Conservation (phyloP, 2,797 vertebrate genomes). For the Cetoscarus ocellatus region DNA sequence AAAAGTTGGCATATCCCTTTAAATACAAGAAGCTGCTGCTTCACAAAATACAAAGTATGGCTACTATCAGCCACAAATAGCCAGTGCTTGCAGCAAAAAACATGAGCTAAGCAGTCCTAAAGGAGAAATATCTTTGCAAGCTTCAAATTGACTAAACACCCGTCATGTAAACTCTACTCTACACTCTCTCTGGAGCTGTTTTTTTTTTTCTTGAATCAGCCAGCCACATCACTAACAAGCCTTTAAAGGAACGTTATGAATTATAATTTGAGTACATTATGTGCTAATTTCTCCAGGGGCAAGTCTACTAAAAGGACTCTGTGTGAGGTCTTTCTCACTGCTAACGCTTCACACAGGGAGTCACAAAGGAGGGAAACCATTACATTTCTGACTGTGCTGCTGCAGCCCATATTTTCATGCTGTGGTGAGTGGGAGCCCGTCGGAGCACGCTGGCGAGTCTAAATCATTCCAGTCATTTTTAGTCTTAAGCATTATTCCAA, state of each 20-base stretch:
- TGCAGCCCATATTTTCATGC: slow-evolving; percentile 59
- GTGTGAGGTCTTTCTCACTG: slow-evolving; percentile 53
- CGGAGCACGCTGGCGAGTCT: slow-evolving; percentile 40
- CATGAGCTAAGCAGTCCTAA: too few relatives aligned
- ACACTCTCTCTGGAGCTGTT: slow-evolving; percentile 31
- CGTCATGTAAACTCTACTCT: slow-evolving; percentile 22
- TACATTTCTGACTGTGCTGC: slow-evolving; percentile 51
- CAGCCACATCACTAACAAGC: slow-evolving; percentile 60
- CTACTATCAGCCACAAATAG: too few relatives aligned
- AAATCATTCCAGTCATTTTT: slow-evolving; percentile 65
- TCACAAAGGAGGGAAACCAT: slow-evolving; percentile 46
- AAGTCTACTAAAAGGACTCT: slow-evolving; percentile 18
- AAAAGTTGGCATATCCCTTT: too few relatives aligned
- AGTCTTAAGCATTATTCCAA: slow-evolving; percentile 55
- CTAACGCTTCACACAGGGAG: slow-evolving; percentile 11
- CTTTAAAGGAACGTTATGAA: slow-evolving; percentile 74
- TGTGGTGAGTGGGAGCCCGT: slow-evolving; percentile 52
- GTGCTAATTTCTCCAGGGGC: slow-evolving; percentile 72
- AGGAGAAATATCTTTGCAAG: neutral
- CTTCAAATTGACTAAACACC: slow-evolving; percentile 5
- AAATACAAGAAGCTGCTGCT: too few relatives aligned
- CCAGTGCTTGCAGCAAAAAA: too few relatives aligned
- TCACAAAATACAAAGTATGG: too few relatives aligned
- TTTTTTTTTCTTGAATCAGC: slow-evolving; percentile 38
- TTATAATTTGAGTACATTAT: slow-evolving; percentile 72